These are phyloP conservation scores for Deilephila elpenor DNA, from an alignment of 2,888 invertebrate genomes.

Conservation along the genomic window DNA sequence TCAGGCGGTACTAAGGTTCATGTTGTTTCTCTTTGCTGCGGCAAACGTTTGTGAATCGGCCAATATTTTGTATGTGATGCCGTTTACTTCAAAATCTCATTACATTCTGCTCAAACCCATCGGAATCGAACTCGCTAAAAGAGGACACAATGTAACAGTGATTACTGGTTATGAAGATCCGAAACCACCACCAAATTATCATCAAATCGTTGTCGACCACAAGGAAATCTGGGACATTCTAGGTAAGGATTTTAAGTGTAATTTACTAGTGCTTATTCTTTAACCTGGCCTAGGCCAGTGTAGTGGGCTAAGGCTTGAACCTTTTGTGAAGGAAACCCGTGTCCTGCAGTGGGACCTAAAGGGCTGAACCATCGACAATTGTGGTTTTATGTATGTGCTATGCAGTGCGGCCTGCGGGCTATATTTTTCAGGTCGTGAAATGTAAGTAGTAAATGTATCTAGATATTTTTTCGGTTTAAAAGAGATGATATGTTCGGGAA, in stretches of 20 bases:
- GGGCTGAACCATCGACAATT: too few relatives aligned
- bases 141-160: slow-evolving; percentile 82
- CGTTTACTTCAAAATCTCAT: slow-evolving; percentile 80
- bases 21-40: slow-evolving; percentile 35
- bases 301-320: too few relatives aligned
- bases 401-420: too few relatives aligned
- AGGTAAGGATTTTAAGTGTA: slow-evolving; percentile 52
- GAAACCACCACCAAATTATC: slow-evolving; percentile 67
- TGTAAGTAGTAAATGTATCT: too few relatives aligned
- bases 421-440: too few relatives aligned
- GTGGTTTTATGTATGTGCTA: too few relatives aligned
- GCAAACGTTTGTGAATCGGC: slow-evolving; percentile 53
- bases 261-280: neutral
- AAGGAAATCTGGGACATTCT: slow-evolving; percentile 72
- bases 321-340: too few relatives aligned
- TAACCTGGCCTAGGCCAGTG: too few relatives aligned
- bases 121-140: slow-evolving; percentile 75
- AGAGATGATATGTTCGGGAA: too few relatives aligned
- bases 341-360: too few relatives aligned
- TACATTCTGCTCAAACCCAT: slow-evolving; percentile 74
- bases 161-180: slow-evolving; percentile 69
- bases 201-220: slow-evolving; percentile 66
- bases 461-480: too few relatives aligned
- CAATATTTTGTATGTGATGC: slow-evolving; percentile 76
- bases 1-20: slow-evolving; percentile 13